Evolutionary conservation across 2,113 vertebrate genomes (phyloP), one percentile per base, ranked within the genome.

Genomic region (Dromaius novaehollandiae): DNA sequence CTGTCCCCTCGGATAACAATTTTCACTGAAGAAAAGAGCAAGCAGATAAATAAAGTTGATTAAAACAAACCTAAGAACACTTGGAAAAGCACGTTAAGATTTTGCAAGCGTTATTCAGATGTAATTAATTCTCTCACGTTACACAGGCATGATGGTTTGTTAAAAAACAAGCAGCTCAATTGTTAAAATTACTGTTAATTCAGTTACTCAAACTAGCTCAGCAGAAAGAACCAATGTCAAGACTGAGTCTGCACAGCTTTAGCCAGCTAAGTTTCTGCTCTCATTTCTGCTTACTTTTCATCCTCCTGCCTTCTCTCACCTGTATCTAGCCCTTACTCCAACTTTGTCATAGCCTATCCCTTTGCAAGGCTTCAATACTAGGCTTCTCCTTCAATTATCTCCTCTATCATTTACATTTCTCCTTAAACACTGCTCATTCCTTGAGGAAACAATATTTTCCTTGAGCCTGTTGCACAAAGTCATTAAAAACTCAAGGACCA

Each of bases 1-100:
- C 99, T 98, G 96, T 99, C 99, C 10, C 99, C 99, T 3, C 99
- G 98, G 96, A 99, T 99, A 70, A 99, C 99, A 50, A 99, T 99
- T 98, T 99, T 99, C 99, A 99, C 99, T 99, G 93, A 14, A 78
- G 53, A 91, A 75, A 88, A 91, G 26, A 91, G 13, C 25, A 95
- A 85, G 56, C 8, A 89, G 68, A 93, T 30, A 82, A 89, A 89
- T 7, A 66, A 58, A 84, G 38, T 13, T 91, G 46, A 96, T 95
- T 88, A 82, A 91, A 55, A 50, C 70, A 82, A 95, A 70, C 3
- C 9, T 2, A 81, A 63, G 79, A 76, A 91, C 2, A 21, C 25
- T 90, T 18, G 78, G 80, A 88, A 61, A 91, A 93, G 82, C 68
- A 65, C 1, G 17, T 26, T 81, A 83, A 81, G 51, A 78, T 90